Conservation (phyloP, 2,888 invertebrate genomes). For the Xestia ashworthii region DNA sequence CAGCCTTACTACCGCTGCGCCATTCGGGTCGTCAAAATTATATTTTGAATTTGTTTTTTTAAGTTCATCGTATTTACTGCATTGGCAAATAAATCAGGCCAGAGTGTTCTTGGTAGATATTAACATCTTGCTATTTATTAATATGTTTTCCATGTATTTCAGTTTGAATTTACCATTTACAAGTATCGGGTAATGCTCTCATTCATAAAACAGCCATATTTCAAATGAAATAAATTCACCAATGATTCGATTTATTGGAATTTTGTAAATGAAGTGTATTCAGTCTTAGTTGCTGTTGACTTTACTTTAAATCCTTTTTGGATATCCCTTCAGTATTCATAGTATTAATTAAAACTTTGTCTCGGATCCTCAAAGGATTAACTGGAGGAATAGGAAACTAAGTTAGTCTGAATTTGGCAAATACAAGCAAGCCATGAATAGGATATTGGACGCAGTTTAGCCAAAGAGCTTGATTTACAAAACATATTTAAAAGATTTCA, state of each 20-base stretch:
- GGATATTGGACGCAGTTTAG: neutral
- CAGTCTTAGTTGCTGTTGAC: constrained; percentile 1
- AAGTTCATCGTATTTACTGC: neutral
- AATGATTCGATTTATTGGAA: neutral
- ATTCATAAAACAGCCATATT: neutral
- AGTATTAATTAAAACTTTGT: constrained; percentile 33
- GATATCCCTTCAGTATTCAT: constrained; percentile 16
- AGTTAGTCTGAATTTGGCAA: constrained; percentile 10
- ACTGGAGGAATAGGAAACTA: neutral
- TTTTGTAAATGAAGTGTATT: constrained; percentile 1
- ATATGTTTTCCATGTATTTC: neutral
- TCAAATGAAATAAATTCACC: neutral
- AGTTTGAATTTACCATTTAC: too few species aligned
- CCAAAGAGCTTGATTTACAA: neutral
- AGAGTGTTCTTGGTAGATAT: too few species aligned
- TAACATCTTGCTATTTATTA: neutral
- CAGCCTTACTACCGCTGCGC: too few species aligned
- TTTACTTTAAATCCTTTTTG: constrained; percentile 9
- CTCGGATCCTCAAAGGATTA: constrained; percentile 6
- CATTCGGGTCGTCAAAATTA: too few species aligned
- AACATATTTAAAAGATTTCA: neutral
- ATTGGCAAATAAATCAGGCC: neutral
- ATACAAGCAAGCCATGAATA: neutral
- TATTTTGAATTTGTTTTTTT: neutral
- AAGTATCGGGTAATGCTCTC: too few species aligned